phyloP scores from a whole-genome alignment of 1,140 invertebrate genomes.

The Brachionus sp. region DNA sequence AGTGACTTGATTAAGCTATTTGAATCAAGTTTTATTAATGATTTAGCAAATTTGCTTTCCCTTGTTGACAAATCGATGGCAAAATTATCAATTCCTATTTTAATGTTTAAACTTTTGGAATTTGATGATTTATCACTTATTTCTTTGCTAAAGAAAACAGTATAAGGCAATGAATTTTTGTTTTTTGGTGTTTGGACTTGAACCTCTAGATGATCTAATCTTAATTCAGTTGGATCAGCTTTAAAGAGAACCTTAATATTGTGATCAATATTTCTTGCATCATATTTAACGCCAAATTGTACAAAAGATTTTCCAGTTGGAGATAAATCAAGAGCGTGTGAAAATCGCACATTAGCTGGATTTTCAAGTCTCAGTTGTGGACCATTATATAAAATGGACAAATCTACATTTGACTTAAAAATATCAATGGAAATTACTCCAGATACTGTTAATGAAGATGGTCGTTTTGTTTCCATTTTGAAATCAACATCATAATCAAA shows the following conservation, averaged over 20 bases:
- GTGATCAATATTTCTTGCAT: background rate
- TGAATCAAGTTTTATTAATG: background rate
- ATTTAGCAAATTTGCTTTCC: background rate
- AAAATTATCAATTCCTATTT: background rate
- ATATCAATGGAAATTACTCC: background rate
- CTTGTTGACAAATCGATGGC: background rate
- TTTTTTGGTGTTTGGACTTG: background rate
- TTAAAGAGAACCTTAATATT: background rate
- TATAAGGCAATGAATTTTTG: background rate
- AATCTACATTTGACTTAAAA: slow-evolving; percentile 27
- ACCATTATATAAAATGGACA: background rate
- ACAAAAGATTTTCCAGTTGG: background rate
- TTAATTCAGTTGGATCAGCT: background rate
- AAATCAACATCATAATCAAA: slow-evolving; percentile 13
- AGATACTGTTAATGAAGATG: background rate
- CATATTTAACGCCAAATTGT: background rate
- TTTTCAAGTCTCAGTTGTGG: background rate
- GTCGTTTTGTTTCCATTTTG: background rate
- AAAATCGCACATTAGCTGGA: background rate
- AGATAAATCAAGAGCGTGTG: slow-evolving; percentile 3
- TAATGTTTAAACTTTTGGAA: background rate
- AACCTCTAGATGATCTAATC: background rate
- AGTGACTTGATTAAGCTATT: background rate
- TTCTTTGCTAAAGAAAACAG: background rate
- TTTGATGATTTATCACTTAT: background rate